Evolutionary conservation across 1,140 invertebrate genomes (phyloP).

Genomic region (Ceratina calcarata): DNA sequence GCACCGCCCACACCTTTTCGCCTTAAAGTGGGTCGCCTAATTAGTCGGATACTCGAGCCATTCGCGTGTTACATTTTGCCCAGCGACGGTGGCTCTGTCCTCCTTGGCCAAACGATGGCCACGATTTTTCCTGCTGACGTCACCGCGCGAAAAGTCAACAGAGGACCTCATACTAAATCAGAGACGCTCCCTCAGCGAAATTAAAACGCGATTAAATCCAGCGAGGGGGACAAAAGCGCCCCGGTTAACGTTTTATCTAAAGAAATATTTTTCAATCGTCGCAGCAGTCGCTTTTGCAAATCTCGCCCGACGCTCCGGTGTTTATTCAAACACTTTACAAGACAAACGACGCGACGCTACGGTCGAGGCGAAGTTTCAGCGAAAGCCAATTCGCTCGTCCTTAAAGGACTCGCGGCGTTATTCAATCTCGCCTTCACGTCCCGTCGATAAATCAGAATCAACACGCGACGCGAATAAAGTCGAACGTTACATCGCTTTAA

Average conservation of each 20-base stretch:
- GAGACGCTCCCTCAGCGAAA: no score
- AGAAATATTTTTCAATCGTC: no score
- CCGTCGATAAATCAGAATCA: background rate
- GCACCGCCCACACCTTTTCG: background rate
- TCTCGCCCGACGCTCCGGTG: background rate
- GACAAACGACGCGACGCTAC: background rate
- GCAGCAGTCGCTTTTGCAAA: background rate
- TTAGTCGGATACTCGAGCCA: constrained; percentile 28
- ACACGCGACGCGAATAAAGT: background rate
- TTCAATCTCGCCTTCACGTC: no score
- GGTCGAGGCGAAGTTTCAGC: background rate
- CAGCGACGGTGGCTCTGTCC: no score
- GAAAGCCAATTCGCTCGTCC: background rate
- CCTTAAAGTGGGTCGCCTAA: constrained; percentile 33
- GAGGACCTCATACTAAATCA: no score
- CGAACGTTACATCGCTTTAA: constrained; percentile 8
- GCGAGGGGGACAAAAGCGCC: no score
- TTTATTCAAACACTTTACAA: constrained; percentile 8
- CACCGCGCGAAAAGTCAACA: background rate
- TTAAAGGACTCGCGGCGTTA: background rate
- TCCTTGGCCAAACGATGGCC: background rate
- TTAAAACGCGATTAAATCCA: no score
- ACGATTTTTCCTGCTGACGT: background rate
- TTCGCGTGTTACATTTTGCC: constrained; percentile 22
- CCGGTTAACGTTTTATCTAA: no score